Percentiles rank a stretch among this genome's conserved stretches.
Conservation (phyloP, 2,797 vertebrate species). For the Dendrocincla fuliginosa region DNA sequence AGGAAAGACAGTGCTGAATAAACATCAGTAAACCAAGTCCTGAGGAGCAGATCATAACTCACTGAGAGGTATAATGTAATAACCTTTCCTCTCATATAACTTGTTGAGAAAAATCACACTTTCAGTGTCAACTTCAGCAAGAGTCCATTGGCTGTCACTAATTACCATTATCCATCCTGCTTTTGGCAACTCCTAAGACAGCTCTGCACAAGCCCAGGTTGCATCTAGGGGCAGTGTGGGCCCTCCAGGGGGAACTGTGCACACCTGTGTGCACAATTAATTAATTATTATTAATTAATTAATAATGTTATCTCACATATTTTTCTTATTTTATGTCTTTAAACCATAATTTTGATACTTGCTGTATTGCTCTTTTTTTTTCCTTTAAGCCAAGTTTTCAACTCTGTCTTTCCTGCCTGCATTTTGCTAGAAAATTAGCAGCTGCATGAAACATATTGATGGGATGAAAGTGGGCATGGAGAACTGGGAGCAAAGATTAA, state of each 20-base stretch:
- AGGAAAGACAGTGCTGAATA: background rate
- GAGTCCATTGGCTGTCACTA: background rate
- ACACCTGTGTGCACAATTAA: too few species aligned
- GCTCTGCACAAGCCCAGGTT: background rate
- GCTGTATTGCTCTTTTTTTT: background rate
- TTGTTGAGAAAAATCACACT: background rate
- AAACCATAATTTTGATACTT: background rate
- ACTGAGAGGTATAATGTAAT: background rate
- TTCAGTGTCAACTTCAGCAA: background rate
- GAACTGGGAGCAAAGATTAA: conserved; percentile 26
- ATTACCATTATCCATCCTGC: background rate
- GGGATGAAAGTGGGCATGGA: background rate
- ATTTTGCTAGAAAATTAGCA: conserved; percentile 21
- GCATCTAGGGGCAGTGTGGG: background rate
- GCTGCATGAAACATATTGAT: background rate
- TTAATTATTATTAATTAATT: too few species aligned
- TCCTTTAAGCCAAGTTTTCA: background rate
- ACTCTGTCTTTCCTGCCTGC: background rate
- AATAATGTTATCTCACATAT: background rate
- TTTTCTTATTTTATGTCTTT: background rate
- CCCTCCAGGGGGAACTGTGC: background rate
- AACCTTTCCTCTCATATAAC: background rate
- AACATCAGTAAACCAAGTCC: background rate
- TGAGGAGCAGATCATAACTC: background rate
- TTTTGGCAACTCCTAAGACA: background rate